Evolutionary conservation across 1,140 invertebrate species (phyloP).

Genomic region (Drosophila seguyi): DNA sequence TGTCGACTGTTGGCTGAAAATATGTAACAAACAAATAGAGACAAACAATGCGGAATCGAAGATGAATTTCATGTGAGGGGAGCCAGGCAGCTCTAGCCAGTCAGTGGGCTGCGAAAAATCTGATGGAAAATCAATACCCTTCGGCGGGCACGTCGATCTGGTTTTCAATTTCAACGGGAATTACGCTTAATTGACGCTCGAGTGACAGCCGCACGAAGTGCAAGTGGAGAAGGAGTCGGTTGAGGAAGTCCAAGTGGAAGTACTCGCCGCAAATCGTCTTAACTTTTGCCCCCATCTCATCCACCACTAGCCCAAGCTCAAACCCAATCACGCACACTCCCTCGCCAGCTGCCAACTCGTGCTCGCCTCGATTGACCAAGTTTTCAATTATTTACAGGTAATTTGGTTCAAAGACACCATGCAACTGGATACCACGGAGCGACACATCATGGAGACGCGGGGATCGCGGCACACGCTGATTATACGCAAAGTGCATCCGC

Average conservation of each 20-base stretch:
- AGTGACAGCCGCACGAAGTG: constrained; percentile 54
- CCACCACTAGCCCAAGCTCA: not conserved
- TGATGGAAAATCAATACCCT: constrained; percentile 55
- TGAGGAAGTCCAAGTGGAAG: constrained; percentile 40
- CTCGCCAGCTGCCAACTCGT: constrained; percentile 31
- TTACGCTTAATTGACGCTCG: constrained; percentile 60
- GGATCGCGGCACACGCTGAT: constrained; percentile 88
- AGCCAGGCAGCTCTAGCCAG: not conserved
- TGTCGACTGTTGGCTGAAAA: constrained; percentile 34
- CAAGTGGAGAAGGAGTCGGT: constrained; percentile 21
- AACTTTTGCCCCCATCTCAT: constrained; percentile 53
- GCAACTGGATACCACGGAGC: constrained; percentile 88
- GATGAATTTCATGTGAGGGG: constrained; percentile 22
- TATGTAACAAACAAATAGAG: constrained; percentile 50
- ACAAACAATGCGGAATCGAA: constrained; percentile 48
- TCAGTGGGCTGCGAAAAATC: constrained; percentile 21
- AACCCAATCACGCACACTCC: constrained; percentile 51
- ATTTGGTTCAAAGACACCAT: constrained; percentile 89
- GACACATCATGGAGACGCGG: constrained; percentile 88
- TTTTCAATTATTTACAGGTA: constrained; percentile 86
- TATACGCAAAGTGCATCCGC: constrained; percentile 88
- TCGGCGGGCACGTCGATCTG: constrained; percentile 43
- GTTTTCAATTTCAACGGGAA: constrained; percentile 62
- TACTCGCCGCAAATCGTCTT: constrained; percentile 71
- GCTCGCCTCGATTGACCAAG: constrained; percentile 71